Evolutionary conservation across 2,888 invertebrate genomes (phyloP), one percentile per base, ranked within the genome.

Genomic region (Heliconius charithonia): DNA sequence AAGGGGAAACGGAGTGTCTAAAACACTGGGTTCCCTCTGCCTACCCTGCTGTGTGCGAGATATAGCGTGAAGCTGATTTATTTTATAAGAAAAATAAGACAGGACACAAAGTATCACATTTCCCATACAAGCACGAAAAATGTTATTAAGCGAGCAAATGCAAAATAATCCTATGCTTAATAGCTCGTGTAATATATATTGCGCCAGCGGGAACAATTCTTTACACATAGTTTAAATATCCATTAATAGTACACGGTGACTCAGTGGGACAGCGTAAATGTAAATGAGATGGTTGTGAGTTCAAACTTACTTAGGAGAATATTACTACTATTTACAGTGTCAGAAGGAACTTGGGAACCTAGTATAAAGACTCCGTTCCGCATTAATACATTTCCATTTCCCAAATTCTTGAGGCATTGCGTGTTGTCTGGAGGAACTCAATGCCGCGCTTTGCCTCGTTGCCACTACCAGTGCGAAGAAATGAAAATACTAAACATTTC

Each of bases 181-280:
- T 75, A 81, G 75, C 75, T 76, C 77, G 73, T 78, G 80, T 82
- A 83, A 84, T 83, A 79, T 78, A 82, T 83, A 82, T 74, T 80
- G 76, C 79, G 80, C 74, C 79, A 75, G 73, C 79, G 80, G 79
- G 85, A 84, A 86, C 37, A 86, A 84, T 86, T 85, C 88, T 87
- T 88, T 88, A 87, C 22, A 51, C 16, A 29, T 45, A 45, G 37
- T 37, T 37, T 37, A 37, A 37, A 37, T 37, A 37, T 37, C 9
- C 37, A 37, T 37, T 37, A 37, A 37, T 37, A 37, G 19, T 45
- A 27, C 16, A 16, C 6, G 27, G 29, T 65, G 65, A 3, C 27
- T 9, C 4, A 65, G 65, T 65, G 65, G 22, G 7, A 27, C 16
- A n/a, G 10, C 10, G n/a, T 59, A n/a, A 59, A 10, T n/a, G n/a